These are phyloP conservation scores for Vimba vimba DNA, from an alignment of 2,113 vertebrate genomes.

Conservation along the genomic window DNA sequence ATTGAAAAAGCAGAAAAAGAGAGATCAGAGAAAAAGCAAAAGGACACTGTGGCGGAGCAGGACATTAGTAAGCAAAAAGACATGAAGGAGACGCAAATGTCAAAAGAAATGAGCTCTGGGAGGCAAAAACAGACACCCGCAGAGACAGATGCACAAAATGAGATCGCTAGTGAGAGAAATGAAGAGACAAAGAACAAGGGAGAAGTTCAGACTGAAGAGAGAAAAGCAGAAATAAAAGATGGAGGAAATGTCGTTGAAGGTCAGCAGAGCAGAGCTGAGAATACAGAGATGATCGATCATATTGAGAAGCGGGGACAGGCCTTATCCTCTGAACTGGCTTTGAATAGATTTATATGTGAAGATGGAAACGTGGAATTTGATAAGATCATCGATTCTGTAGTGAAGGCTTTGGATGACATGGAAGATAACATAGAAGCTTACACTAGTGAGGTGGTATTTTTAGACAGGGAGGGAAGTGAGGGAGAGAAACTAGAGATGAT, in stretches of 20 bases:
- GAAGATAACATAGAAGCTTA: conserved; percentile 43
- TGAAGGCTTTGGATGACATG: conserved; percentile 66
- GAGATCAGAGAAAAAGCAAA: not conserved
- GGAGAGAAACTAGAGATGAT: conserved; percentile 12
- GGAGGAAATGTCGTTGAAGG: not conserved
- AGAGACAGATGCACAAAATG: not conserved
- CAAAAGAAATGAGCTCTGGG: not conserved
- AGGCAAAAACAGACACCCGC: not conserved
- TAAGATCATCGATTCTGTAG: conserved; percentile 68
- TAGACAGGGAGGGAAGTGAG: not conserved
- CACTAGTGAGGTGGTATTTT: not conserved
- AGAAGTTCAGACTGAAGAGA: not conserved
- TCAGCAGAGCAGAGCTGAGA: conserved; percentile 5
- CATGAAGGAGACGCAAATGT: not conserved
- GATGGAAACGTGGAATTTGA: conserved; percentile 64
- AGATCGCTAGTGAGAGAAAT: not conserved
- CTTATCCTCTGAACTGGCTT: conserved; percentile 43
- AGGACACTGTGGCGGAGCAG: not conserved
- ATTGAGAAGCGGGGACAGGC: not conserved
- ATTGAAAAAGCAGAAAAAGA: conserved; percentile 20
- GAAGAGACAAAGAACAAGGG: not conserved
- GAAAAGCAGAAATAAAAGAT: not conserved
- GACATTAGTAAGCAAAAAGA: not conserved
- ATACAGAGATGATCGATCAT: not conserved
- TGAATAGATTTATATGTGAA: not conserved